Evolutionary conservation across 2,113 vertebrate genomes (phyloP).

Genomic region (Elaphurus davidianus): DNA sequence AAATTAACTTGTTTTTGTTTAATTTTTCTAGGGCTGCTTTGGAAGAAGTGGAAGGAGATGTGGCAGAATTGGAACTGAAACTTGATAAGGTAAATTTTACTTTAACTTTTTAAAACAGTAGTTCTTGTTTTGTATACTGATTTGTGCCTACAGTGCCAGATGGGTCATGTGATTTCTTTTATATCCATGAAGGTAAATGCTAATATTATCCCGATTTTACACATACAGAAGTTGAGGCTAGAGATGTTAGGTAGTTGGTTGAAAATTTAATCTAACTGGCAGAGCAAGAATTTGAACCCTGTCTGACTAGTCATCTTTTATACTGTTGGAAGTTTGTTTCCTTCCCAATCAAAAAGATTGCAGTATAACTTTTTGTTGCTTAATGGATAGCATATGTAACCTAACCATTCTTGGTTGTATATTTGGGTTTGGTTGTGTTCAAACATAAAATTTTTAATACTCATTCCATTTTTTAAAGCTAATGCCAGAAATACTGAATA

Average conservation of each 20-base stretch:
- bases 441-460: slow-evolving; percentile 14
- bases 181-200: neutral
- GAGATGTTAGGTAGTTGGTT: neutral
- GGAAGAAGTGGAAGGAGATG: slow-evolving; percentile 98
- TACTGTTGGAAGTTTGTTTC: slow-evolving; percentile 1
- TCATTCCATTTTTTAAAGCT: slow-evolving; percentile 17
- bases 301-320: neutral
- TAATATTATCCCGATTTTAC: neutral
- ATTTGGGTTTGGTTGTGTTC: neutral
- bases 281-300: neutral
- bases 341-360: neutral
- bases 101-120: neutral
- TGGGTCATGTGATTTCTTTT: neutral
- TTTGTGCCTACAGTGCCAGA: neutral
- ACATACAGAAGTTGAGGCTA: neutral
- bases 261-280: neutral
- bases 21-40: slow-evolving; percentile 89
- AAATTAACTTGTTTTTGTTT: slow-evolving; percentile 51
- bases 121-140: neutral
- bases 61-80: slow-evolving; percentile 96
- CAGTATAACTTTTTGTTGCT: neutral
- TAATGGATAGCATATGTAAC: neutral
- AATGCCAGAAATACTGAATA: slow-evolving; percentile 26
- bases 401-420: slow-evolving; percentile 18
- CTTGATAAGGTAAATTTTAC: slow-evolving; percentile 95